Evolutionary conservation across 2,113 vertebrate genomes (phyloP).

Genomic region (Apus apus): DNA sequence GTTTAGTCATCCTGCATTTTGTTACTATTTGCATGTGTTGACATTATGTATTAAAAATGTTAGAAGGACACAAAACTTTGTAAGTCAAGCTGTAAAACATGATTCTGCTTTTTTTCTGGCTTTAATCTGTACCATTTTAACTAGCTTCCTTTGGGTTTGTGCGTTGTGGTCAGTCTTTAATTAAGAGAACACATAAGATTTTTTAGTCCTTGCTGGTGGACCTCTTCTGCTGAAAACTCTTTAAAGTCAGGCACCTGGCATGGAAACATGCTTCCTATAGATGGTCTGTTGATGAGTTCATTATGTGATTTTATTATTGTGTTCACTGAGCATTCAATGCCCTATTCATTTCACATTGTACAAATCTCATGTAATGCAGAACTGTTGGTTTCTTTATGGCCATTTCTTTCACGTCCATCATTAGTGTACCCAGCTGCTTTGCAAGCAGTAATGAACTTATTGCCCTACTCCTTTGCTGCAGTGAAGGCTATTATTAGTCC

Average conservation of each 20-base stretch:
- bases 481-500: background rate
- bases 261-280: background rate
- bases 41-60: background rate
- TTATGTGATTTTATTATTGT: background rate
- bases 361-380: background rate
- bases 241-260: background rate
- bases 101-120: background rate
- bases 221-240: constrained; percentile 3
- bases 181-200: background rate
- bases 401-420: background rate
- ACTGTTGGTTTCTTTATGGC: constrained; percentile 20
- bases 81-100: background rate
- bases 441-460: background rate
- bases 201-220: background rate
- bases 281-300: background rate
- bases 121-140: background rate
- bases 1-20: background rate
- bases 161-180: background rate
- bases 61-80: background rate
- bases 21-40: background rate
- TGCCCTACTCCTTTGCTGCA: background rate
- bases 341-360: background rate
- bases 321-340: background rate
- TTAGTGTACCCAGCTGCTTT: background rate
- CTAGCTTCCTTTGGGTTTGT: background rate